Percentiles rank a stretch among this genome's conserved stretches.
Evolutionary conservation across 2,888 invertebrate genomes (phyloP).

Genomic region (Camponotus fellah): DNA sequence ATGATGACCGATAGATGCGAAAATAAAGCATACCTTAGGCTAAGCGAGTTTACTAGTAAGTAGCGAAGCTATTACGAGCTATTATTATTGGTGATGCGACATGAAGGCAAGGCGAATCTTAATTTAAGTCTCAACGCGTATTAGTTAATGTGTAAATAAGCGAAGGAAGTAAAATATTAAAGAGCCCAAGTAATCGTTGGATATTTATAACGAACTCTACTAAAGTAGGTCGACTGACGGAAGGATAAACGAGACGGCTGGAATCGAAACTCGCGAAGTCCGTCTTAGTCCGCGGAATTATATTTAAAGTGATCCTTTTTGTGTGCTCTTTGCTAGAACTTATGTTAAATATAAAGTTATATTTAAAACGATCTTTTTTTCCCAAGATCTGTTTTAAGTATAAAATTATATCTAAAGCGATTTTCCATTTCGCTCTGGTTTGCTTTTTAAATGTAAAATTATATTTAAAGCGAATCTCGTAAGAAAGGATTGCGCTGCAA

Average conservation of each 20-base stretch:
- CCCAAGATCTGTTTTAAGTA: slow-evolving; percentile 1
- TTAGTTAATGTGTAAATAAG: slow-evolving; percentile 84
- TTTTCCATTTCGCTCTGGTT: slow-evolving; percentile 1
- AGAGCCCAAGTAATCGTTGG: slow-evolving; percentile 83
- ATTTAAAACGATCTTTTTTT: slow-evolving; percentile 22
- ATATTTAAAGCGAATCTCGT: slow-evolving; percentile 3
- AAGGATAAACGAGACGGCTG: slow-evolving; percentile 44
- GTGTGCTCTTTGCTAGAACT: slow-evolving; percentile 23
- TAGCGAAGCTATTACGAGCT: slow-evolving; percentile 79
- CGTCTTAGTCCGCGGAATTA: slow-evolving; percentile 29
- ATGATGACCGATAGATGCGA: slow-evolving; percentile 77
- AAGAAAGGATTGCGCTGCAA: not conserved
- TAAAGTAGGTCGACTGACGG: slow-evolving; percentile 76
- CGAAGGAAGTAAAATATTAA: slow-evolving; percentile 81
- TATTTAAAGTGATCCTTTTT: slow-evolving; percentile 8
- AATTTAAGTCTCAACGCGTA: slow-evolving; percentile 81
- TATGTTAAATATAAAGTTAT: slow-evolving; percentile 37
- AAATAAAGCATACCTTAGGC: slow-evolving; percentile 70
- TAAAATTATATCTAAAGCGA: slow-evolving; percentile 6
- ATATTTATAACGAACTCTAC: slow-evolving; percentile 82
- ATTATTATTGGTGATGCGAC: slow-evolving; percentile 76
- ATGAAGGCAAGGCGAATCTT: slow-evolving; percentile 75
- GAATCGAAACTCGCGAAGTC: slow-evolving; percentile 32
- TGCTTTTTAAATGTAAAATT: slow-evolving; percentile 26
- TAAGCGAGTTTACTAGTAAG: slow-evolving; percentile 80